Base-by-base conservation (phyloP, 2,888 invertebrate genomes). In the Unio delphinus region DNA sequence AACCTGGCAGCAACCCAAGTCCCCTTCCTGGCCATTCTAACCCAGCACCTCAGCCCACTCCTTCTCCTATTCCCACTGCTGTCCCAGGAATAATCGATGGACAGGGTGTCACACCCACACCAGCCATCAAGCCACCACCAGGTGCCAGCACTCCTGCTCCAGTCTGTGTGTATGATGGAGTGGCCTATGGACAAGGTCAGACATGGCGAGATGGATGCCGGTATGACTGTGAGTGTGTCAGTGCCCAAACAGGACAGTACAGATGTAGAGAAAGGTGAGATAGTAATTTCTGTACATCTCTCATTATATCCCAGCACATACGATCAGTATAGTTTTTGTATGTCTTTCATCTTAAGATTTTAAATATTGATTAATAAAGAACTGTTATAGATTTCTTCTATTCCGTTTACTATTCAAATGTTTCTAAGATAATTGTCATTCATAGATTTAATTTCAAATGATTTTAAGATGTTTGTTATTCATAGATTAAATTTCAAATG, bases 141-240 rank as follows among this genome's bases (percentile, higher is more conserved):
- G 76, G 78, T 26, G 60, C 66, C n/a, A 67, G 65, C 17, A 75
- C 75, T 18, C 75, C 76, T n/a, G 56, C 66, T 1, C 76, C 75
- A 45, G 78, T 81, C 26, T 84, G 84, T 72, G 79, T 81, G 54
- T 83, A 83, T 70, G 79, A 84, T 63, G 83, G 82, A 23, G 75
- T 74, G n/a, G 63, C 72, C 18, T 84, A 81, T 69, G 71, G 63
- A 11, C 80, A 82, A 65, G 83, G 80, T 62, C 76, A 79, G 67
- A 83, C 69, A 23, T 84, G 83, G 80, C 68, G 78, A 55, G 84
- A 81, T 67, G 83, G 82, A 4, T 84, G 84, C 65, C 80, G 80
- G 60, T 78, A 79, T 58, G 74, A 75, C 64, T 84, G 84, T 72
- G 77, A 72, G 59, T 84, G 84, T 68, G 80, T 78, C 55, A 79